Evolutionary conservation across 1,140 invertebrate genomes (phyloP), one percentile per base, ranked within the genome.

Genomic region (Aphidius ervi): DNA sequence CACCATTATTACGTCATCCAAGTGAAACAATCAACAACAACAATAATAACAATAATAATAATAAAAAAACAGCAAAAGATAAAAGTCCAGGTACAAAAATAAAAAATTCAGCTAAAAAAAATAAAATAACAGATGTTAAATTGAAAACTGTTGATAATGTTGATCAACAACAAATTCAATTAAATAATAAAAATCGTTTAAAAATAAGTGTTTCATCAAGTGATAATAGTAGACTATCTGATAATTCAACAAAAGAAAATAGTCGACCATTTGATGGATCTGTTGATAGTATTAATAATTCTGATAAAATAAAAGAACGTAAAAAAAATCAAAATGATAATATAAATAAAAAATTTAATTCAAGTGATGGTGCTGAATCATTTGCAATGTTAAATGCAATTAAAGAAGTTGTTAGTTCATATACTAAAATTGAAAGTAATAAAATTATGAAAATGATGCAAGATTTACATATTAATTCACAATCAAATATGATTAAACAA

Each of bases 231-330:
- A 56, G 56, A 9, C 63, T 63, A 5, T 71, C 71, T n/a, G 73
- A 78, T 61, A 57, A 37, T 39, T 76, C 72, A 1, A 68, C 63
- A 37, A 78, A 80, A 56, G 77, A 80, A 54, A 79, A 77, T 45
- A 76, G 46, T 58, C 58, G 65, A 47, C 74, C 74, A 2, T 50
- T 56, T 4, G 66, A 73, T 47, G 63, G 61, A 7, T 68, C 68
- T 1, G 67, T 49, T 48, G 72, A 67, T 45, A 66, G 39, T n/a
- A 52, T 54, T 10, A 53, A 56, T 23, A 59, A 67, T 0, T 7
- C 46, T 6, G 66, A 74, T 6, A 5, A 58, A 43, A 61, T 50
- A 41, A 69, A 70, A 59, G 39, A 61, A 37, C 46, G n/a, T 3
- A 55, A 8, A 48, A 56, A 37, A 9, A 56, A 57, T 46, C 63